Conservation (phyloP, 2,888 invertebrate species). For the Stenolophus ochropezus region DNA sequence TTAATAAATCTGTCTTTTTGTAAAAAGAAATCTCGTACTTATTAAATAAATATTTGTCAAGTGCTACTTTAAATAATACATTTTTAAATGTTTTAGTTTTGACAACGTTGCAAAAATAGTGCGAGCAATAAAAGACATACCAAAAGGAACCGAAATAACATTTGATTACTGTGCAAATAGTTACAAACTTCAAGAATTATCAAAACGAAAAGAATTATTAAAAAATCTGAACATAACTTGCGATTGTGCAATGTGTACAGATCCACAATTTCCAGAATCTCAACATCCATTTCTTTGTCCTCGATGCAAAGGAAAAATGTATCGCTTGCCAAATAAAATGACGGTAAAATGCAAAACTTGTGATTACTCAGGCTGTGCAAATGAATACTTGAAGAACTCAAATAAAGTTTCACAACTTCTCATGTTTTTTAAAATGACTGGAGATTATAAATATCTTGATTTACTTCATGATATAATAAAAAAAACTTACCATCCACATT, state of each 20-base stretch:
- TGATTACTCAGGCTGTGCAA: background rate
- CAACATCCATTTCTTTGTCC: background rate
- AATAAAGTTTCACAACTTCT: background rate
- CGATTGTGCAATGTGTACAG: background rate
- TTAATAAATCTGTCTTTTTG: no score
- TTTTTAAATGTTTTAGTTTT: background rate
- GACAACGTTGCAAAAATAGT: background rate
- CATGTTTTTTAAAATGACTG: background rate
- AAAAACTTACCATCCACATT: background rate
- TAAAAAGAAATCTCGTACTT: no score
- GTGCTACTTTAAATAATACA: no score
- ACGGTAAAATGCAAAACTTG: background rate
- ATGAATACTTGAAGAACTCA: background rate
- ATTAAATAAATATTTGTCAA: no score
- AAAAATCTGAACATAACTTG: background rate
- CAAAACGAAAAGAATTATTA: background rate
- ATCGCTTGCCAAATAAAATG: background rate
- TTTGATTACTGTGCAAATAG: background rate
- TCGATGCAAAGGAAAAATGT: background rate
- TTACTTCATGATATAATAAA: background rate
- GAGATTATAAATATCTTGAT: background rate
- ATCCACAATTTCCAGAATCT: background rate
- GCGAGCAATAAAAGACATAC: background rate
- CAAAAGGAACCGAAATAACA: background rate
- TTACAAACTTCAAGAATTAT: background rate